phyloP scores from a whole-genome alignment of 2,888 invertebrate genomes.

The Cantharis nigra region DNA sequence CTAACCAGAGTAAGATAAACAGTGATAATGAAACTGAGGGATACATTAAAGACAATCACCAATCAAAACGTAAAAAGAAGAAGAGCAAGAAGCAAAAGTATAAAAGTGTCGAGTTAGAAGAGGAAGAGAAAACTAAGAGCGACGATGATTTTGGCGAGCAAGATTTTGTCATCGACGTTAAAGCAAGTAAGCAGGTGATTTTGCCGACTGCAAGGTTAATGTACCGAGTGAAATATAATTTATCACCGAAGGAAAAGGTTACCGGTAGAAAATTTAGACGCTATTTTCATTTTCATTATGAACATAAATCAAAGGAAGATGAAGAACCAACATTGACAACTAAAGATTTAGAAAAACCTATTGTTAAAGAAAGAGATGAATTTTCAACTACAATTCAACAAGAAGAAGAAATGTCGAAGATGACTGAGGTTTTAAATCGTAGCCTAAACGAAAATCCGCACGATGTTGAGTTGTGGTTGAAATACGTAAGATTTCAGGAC shows the following conservation, averaged over 20 bases:
- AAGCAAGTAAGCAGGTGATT: conserved; percentile 62
- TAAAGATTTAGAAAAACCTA: conserved; percentile 27
- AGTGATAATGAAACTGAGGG: neutral
- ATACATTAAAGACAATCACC: neutral
- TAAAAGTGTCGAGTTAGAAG: conserved; percentile 14
- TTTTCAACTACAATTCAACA: conserved; percentile 46
- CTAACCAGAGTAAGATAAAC: neutral
- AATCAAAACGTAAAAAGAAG: conserved; percentile 8
- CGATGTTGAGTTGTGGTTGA: conserved; percentile 63
- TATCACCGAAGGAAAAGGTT: neutral
- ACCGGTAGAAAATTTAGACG: conserved; percentile 46
- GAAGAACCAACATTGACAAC: conserved; percentile 38
- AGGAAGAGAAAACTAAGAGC: conserved; percentile 25
- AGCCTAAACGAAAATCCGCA: conserved; percentile 58
- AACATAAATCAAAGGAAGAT: conserved; percentile 33
- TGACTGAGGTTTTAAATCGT: conserved; percentile 61
- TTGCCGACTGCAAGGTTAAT: conserved; percentile 66
- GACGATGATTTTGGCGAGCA: conserved; percentile 37
- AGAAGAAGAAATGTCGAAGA: conserved; percentile 58
- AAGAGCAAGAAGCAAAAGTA: conserved; percentile 1
- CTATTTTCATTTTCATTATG: conserved; percentile 42
- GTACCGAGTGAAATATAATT: conserved; percentile 50
- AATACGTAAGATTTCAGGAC: conserved; percentile 65
- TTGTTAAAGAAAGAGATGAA: conserved; percentile 16
- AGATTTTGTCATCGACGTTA: conserved; percentile 65